Evolutionary conservation across 1,140 invertebrate species (phyloP), one percentile per base, ranked within the genome.

Genomic region (Coptotermes formosanus): DNA sequence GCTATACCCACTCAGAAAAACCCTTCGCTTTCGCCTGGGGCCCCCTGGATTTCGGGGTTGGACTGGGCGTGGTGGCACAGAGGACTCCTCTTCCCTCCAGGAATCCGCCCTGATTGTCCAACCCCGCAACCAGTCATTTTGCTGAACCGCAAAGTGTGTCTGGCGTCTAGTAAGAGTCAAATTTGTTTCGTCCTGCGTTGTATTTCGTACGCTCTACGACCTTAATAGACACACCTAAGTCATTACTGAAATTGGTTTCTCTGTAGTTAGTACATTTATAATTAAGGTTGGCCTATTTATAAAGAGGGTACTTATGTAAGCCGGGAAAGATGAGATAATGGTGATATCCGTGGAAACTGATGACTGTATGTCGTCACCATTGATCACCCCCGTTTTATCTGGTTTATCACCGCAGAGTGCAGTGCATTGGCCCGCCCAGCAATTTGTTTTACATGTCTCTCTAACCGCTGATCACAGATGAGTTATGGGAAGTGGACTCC

Each of bases 221-320:
- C 59, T 64, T 64, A 7, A 64, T 21, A 64, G 59, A 23, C 4
- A 11, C 3, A 64, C 19, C 64, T 69, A 25, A n/a, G 23, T 69
- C 12, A n/a, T 7, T 16, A 55, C 52, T 55, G 52, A 55, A 55
- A 14, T 55, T 16, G 11, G 2, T 64, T 64, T 64, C 59, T 64
- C 3, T 64, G 59, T 25, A 11, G 59, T 25, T 69, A n/a, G 23
- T n/a, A 25, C n/a, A n/a, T n/a, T n/a, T 69, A 1, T 69, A 69
- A 69, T 69, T 69, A 69, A 69, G 25, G n/a, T n/a, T n/a, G n/a
- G n/a, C n/a, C n/a, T n/a, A 69, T 69, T 69, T 69, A 64, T 64
- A 64, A 16, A 25, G 3, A 64, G 8, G 16, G 59, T 64, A 16
- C 59, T 64, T 64, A 69, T 69, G 64, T 69, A 69, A 7, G n/a